These are phyloP conservation scores for Phaethornis superciliosus DNA, from an alignment of 2,113 vertebrate genomes.

Conservation along the genomic window DNA sequence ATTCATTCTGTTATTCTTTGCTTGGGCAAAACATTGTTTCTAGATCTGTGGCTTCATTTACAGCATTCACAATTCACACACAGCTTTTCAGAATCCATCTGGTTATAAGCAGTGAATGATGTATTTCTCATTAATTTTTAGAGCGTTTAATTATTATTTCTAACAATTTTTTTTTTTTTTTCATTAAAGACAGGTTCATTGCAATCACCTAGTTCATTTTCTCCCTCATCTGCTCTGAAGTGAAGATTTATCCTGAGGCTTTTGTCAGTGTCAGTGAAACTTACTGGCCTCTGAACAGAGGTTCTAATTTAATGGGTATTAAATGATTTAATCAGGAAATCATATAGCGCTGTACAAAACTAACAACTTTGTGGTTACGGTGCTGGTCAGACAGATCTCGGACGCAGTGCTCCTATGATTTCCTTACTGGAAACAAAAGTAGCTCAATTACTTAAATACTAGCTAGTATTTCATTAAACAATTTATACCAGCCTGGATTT, in stretches of 20 bases:
- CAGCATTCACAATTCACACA: no score
- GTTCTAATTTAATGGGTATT: neutral
- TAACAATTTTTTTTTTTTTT: neutral
- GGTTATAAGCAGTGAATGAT: neutral
- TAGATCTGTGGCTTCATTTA: neutral
- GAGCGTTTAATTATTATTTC: neutral
- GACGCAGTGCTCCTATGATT: fast-evolving
- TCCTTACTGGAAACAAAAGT: neutral
- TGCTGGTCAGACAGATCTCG: neutral
- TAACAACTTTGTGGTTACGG: neutral
- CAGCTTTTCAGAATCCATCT: neutral
- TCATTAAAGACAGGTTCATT: neutral
- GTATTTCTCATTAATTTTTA: neutral
- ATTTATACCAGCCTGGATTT: neutral
- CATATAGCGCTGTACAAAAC: neutral
- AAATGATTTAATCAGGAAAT: neutral
- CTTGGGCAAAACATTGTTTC: neutral
- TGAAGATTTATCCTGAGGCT: neutral
- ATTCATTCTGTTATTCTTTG: neutral
- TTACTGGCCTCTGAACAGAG: neutral
- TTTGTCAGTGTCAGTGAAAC: neutral
- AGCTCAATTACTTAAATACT: neutral
- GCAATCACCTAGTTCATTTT: neutral
- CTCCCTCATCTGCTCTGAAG: neutral
- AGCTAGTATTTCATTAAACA: neutral